Evolutionary conservation across 1,140 invertebrate genomes (phyloP).

Genomic region (Trypoxylus dichotomus): DNA sequence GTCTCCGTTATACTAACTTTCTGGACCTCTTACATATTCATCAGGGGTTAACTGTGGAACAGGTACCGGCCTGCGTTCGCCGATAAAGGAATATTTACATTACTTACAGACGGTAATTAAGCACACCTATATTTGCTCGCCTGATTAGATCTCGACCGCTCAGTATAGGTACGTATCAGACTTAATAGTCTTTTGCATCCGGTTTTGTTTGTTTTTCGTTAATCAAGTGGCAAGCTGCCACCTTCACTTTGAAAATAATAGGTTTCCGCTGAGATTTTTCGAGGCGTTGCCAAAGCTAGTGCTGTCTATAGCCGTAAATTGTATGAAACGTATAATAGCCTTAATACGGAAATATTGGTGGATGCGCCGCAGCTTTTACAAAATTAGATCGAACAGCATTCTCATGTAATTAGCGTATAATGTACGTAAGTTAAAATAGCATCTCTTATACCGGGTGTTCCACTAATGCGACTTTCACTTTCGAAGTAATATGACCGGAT

Average conservation of each 20-base stretch:
- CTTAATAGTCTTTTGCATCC: not conserved
- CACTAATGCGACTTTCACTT: not conserved
- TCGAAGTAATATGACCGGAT: no score
- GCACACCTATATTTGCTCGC: constrained; percentile 52
- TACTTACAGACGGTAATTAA: constrained; percentile 53
- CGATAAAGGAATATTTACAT: constrained; percentile 54
- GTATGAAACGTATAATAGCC: not conserved
- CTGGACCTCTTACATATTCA: constrained; percentile 49
- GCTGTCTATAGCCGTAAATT: not conserved
- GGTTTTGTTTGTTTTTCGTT: constrained; percentile 4
- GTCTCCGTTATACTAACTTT: not conserved
- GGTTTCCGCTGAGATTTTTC: not conserved
- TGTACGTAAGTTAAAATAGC: not conserved
- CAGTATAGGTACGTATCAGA: constrained; percentile 18
- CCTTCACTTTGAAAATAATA: not conserved
- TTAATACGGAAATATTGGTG: not conserved
- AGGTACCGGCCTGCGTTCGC: constrained; percentile 46
- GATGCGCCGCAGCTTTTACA: not conserved
- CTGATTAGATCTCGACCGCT: constrained; percentile 48
- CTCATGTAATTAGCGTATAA: not conserved
- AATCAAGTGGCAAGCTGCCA: constrained; percentile 6
- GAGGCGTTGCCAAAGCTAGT: not conserved
- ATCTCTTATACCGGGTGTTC: no score
- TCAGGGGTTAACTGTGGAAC: constrained; percentile 50
- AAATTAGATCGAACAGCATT: not conserved